phyloP scores from a whole-genome alignment of 1,140 invertebrate species.

The Drosophila setifemur region DNA sequence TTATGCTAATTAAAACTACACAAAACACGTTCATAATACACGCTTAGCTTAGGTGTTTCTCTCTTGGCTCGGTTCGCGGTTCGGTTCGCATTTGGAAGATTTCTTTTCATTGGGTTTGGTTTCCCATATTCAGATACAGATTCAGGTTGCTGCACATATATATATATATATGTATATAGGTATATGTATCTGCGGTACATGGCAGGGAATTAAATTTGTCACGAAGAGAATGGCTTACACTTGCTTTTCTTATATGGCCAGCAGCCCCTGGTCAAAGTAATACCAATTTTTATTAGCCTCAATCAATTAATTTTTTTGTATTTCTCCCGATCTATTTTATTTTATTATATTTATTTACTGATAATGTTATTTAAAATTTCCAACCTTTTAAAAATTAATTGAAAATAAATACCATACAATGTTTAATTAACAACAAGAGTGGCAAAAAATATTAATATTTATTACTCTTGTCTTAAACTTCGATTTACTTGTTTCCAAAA shows the following conservation, averaged over 20 bases:
- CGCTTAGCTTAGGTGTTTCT: constrained; percentile 59
- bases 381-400: no score
- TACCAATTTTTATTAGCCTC: no score
- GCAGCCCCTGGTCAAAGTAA: no score
- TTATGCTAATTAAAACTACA: constrained; percentile 77
- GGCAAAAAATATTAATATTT: no score
- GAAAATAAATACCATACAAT: no score
- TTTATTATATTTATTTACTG: no score
- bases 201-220: constrained; percentile 11
- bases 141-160: not conserved
- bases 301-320: no score
- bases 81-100: constrained; percentile 30
- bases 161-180: not conserved
- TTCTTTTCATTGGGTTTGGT: constrained; percentile 19
- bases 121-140: constrained; percentile 4
- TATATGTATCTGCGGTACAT: not conserved
- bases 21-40: constrained; percentile 70
- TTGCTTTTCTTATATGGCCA: not conserved
- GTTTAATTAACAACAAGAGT: no score
- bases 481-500: no score
- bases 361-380: no score
- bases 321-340: no score
- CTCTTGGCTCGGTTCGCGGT: constrained; percentile 29
- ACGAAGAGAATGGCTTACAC: constrained; percentile 12
- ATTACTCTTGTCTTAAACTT: no score